Evolutionary conservation across 1,140 invertebrate genomes (phyloP).

Genomic region (Samia ricini): DNA sequence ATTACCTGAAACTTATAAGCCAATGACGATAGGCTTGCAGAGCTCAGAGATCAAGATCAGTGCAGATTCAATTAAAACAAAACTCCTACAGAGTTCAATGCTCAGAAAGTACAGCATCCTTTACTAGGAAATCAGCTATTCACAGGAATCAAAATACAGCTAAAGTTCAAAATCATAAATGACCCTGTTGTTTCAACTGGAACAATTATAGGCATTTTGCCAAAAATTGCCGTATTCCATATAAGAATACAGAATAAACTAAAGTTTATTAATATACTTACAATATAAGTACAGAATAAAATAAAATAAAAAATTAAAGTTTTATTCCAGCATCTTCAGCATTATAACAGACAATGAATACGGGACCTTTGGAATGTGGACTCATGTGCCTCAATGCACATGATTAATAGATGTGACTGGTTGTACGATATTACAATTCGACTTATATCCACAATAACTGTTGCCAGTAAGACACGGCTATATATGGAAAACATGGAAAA

Average conservation of each 20-base stretch:
- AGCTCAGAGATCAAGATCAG: constrained; percentile 38
- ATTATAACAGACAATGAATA: neutral
- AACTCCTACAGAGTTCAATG: constrained; percentile 46
- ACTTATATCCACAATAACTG: too few relatives aligned
- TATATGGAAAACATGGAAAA: constrained; percentile 29
- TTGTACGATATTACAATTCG: constrained; percentile 36
- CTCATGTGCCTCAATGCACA: too few relatives aligned
- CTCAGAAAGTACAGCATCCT: too few relatives aligned
- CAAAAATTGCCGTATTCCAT: constrained; percentile 24
- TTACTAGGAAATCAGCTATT: constrained; percentile 12
- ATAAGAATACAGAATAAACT: too few relatives aligned
- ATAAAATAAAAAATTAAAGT: constrained; percentile 21
- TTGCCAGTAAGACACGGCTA: constrained; percentile 29
- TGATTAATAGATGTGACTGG: too few relatives aligned
- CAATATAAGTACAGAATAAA: constrained; percentile 14
- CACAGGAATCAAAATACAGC: neutral
- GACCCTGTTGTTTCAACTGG: constrained; percentile 32
- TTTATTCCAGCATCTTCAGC: constrained; percentile 32
- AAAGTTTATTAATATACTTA: too few relatives aligned
- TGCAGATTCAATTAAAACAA: constrained; percentile 53
- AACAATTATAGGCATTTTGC: constrained; percentile 34
- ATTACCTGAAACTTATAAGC: too few relatives aligned
- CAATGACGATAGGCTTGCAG: too few relatives aligned
- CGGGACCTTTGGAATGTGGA: constrained; percentile 36
- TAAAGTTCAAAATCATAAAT: constrained; percentile 11